Evolutionary conservation across 2,888 invertebrate genomes (phyloP), one percentile per base, ranked within the genome.

Genomic region (Polyommatus icarus): DNA sequence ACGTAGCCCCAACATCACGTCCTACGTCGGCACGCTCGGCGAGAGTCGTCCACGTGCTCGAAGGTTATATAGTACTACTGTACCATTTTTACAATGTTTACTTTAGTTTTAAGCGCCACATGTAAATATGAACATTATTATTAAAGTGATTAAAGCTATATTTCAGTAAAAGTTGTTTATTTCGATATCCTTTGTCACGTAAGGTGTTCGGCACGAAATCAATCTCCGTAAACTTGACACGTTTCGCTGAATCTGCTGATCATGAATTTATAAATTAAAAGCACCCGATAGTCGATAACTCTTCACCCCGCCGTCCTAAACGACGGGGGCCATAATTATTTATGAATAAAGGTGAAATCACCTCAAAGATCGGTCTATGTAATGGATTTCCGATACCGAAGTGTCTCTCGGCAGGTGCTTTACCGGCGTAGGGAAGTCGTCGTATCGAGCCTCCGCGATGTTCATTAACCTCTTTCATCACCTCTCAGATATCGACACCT

Each of bases 101-200:
- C 90, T 90, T 89, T 92, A 91, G 90, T 87, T 85, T 80, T 92
- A 92, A 92, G 91, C 84, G 89, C 89, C 89, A 87, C 80, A 82
- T 92, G 92, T 94, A 93, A 87, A 92, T 91, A 92, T 83, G 83
- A 86, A 88, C 89, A 87, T 86, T 90, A 92, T 92, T 90, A 92
- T 90, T 88, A 90, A 90, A 90, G 86, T 91, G 90, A 93, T 91
- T 93, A 94, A 93, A 93, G 91, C 90, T 94, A 92, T 94, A 93
- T 94, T 94, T 94, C 92, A 91, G 87, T 92, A 91, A 78, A 46
- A 75, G 79, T 81, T 79, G 81, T 84, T 84, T 85, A 81, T 82
- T 80, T 80, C 71, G 78, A 76, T 57, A 12, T 12, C 32, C 29
- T 8, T 24, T 36, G 8, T 8, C 15, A 0, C 7, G n/a, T 6